Evolutionary conservation across 1,140 invertebrate species (phyloP).

Genomic region (Apis florea): DNA sequence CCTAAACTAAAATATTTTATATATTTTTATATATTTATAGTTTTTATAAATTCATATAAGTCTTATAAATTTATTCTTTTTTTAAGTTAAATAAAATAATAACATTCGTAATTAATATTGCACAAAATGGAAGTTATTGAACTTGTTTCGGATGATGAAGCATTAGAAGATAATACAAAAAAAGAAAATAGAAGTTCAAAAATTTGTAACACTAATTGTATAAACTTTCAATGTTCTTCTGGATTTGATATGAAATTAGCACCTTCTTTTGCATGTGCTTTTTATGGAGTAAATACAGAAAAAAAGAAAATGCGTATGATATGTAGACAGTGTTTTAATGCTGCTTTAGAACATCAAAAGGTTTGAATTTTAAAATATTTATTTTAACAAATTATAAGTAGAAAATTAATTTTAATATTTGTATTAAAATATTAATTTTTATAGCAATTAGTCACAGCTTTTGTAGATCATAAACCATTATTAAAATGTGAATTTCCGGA

Average conservation of each 20-base stretch:
- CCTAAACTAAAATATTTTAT: background rate
- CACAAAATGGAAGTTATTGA: constrained; percentile 72
- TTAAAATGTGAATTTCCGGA: constrained; percentile 80
- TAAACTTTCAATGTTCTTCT: constrained; percentile 81
- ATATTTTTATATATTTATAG: background rate
- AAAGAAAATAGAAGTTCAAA: constrained; percentile 59
- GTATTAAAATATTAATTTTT: constrained; percentile 19
- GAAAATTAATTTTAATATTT: background rate
- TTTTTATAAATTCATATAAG: background rate
- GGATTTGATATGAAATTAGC: constrained; percentile 77
- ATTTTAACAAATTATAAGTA: constrained; percentile 9
- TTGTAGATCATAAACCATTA: constrained; percentile 75
- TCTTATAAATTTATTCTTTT: background rate
- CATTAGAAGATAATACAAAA: constrained; percentile 35
- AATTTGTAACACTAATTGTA: constrained; percentile 76
- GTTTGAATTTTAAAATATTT: constrained; percentile 58
- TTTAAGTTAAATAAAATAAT: background rate
- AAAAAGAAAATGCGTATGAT: constrained; percentile 78
- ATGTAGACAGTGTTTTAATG: constrained; percentile 79
- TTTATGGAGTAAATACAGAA: constrained; percentile 78
- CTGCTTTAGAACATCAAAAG: constrained; percentile 76
- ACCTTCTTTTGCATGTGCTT: constrained; percentile 80
- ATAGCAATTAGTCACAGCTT: constrained; percentile 74
- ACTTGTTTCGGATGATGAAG: constrained; percentile 76
- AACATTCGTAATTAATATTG: background rate